A percentile compares a stretch with the other conserved stretches of the same genome.
Evolutionary conservation across 2,888 invertebrate genomes (phyloP).

Genomic region (Mechanitis messenoides): DNA sequence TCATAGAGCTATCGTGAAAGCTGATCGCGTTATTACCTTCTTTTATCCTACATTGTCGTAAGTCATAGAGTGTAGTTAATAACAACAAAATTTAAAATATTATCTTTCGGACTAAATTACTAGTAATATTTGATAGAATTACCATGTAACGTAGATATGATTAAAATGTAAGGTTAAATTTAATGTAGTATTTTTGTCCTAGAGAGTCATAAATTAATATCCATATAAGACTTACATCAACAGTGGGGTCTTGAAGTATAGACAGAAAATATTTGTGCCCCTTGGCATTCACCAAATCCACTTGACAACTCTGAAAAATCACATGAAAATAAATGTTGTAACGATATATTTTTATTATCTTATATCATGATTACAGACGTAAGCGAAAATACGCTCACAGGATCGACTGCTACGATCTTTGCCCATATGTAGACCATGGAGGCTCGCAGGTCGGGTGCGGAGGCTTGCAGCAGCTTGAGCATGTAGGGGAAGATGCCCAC

Average conservation of each 20-base stretch:
- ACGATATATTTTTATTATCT: not conserved
- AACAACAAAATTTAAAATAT: too few relatives aligned
- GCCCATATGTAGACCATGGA: constrained; percentile 99
- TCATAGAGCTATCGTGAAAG: too few relatives aligned
- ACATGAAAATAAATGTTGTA: not conserved
- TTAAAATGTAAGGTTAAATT: too few relatives aligned
- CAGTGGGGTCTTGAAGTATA: constrained; percentile 90
- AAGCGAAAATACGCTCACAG: constrained; percentile 72
- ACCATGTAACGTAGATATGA: too few relatives aligned
- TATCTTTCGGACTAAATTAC: too few relatives aligned
- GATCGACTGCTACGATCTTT: constrained; percentile 97
- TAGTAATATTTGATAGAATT: too few relatives aligned
- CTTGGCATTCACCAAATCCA: constrained; percentile 94
- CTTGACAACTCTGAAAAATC: constrained; percentile 88
- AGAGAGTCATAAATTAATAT: not conserved
- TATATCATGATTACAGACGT: not conserved
- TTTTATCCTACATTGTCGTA: too few relatives aligned
- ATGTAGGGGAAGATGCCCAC: constrained; percentile 99
- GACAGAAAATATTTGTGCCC: constrained; percentile 96
- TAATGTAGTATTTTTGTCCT: too few relatives aligned
- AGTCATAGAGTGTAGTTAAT: too few relatives aligned
- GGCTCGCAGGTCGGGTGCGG: constrained; percentile 92
- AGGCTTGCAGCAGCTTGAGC: constrained; percentile 95
- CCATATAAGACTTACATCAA: constrained; percentile 79
- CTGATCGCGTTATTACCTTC: too few relatives aligned